Base-by-base conservation (phyloP, 64 coral and sea anemone genomes). In the Porites lutea region DNA sequence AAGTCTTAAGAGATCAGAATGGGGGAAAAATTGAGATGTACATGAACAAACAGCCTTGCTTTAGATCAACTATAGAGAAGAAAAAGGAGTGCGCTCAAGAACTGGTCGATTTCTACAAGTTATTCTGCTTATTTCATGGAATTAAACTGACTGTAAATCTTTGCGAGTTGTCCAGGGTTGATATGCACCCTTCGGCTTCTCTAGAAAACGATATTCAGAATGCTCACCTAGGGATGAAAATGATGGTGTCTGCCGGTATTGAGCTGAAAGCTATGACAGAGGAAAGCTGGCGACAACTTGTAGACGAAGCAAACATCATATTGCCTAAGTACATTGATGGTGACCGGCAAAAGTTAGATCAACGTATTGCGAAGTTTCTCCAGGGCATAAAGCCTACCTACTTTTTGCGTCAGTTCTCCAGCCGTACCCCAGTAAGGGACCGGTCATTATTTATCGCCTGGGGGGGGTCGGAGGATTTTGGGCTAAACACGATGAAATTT, bases 31-130 rank as follows among this genome's bases (percentile, higher is more conserved):
- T 84, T n/a, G 52, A 52, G 46, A 68, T 84, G 61, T 84, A 68
- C 45, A 84, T 84, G 81, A 84, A 84, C 62, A 84, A 84, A 84
- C 81, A 84, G 19, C 81, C 81, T 49, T 84, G 81, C 47, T 84
- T 8, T 13, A 19, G 15, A 10, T 84, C 81, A 2, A 84, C 81
- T 20, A 63, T 62, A 0, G 62, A 68, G 8, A 84, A 84, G 3
- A 8, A 53, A 23, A 84, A 84, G 18, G 81, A 84, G 2, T 84
- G 81, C 11, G 59, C 62, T 6, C 45, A 69, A n/a, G 46, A 84
- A 22, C 15, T 84, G 62, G 22, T 52, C 46, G 21, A 84, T 52
- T 84, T 84, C n/a, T 84, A 68, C 62, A 84, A 84, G 51, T 46
- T 84, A 20, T 48, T 68, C 8, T 84, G 81, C 13, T 68, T 16